Base-by-base conservation (phyloP, 2,113 vertebrate species). In the Rhinolophus ferrumequinum region DNA sequence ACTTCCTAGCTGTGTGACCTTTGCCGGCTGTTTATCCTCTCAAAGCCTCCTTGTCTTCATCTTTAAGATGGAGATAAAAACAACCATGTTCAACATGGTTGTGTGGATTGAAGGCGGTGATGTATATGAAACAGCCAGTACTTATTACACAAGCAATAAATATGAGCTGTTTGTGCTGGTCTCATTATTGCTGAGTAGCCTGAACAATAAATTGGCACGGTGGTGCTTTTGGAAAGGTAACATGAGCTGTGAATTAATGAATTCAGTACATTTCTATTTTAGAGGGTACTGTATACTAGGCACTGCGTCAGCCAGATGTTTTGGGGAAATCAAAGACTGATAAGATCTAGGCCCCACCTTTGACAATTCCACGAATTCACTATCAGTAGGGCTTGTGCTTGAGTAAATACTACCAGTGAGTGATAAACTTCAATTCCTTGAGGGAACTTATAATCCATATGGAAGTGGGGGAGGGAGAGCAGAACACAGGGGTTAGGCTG, bases 401-500 rank as follows among this genome's bases (percentile, higher is more conserved):
- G n/a, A 92, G 54, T 67, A 26, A 79, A 10, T 80, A 54, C 58
- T 72, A 66, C 21, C 22, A 22, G 70, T 5, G 67, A 96, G 58
- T 8, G 10, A 35, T 41, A 22, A 60, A 56, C 44, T 58, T 93
- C 24, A 8, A 0, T n/a, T n/a, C n/a, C n/a, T n/a, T n/a, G 41
- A 41, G 41, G 28, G 38, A 64, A 14, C 60, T 47, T 56, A 1
- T 16, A 72, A 14, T 13, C 58, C 28, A 18, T 2, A 2, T 2
- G 66, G 35, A 62, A 30, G 30, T 33, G 14, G 35, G 58, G 85
- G 35, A 19, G 44, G 28, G 18, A 30, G 8, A 41, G 8, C 81
- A 8, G 30, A 0, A 2, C 18, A 6, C 0, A 5, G 10, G 0
- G 18, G 0, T 3, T 4, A 69, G 54, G 38, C 67, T 4, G 6